phyloP scores from a whole-genome alignment of 2,113 vertebrate species.

The Tylochromis polylepis region DNA sequence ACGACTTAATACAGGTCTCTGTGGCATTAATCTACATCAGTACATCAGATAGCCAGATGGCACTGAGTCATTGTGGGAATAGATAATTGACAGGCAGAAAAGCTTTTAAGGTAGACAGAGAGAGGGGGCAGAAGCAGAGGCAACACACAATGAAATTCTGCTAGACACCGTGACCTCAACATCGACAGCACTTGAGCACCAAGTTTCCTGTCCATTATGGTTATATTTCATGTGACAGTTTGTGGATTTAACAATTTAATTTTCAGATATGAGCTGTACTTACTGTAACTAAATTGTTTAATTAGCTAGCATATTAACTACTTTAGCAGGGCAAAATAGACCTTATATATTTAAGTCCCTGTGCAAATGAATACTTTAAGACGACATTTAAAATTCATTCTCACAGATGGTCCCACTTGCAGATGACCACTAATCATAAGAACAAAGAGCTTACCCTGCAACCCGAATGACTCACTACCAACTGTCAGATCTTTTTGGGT shows the following conservation, averaged over 20 bases:
- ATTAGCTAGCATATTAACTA: not conserved
- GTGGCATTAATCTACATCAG: conserved; percentile 26
- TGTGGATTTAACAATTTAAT: not conserved
- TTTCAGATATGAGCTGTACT: not conserved
- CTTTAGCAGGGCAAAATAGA: not conserved
- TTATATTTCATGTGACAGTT: not conserved
- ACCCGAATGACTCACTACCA: not conserved
- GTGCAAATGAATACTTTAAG: not conserved
- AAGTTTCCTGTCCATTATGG: not conserved
- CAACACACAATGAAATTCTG: not conserved
- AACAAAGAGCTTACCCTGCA: not conserved
- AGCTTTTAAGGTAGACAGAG: conserved; percentile 12
- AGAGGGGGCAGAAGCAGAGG: not conserved
- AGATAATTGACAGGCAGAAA: conserved; percentile 35
- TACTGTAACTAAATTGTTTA: not conserved
- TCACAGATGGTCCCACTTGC: not conserved
- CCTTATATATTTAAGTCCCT: not conserved
- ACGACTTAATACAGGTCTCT: not conserved
- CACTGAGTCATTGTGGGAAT: conserved; percentile 14
- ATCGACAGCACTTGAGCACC: not conserved
- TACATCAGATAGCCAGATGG: conserved; percentile 35
- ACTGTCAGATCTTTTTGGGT: not conserved
- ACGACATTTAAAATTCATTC: not conserved
- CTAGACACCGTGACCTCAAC: not conserved
- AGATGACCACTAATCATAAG: not conserved